A percentile compares a stretch with the other conserved stretches of the same genome.
These are phyloP conservation scores for Narcine bancroftii DNA, from an alignment of 2,113 vertebrate species.

Conservation along the genomic window DNA sequence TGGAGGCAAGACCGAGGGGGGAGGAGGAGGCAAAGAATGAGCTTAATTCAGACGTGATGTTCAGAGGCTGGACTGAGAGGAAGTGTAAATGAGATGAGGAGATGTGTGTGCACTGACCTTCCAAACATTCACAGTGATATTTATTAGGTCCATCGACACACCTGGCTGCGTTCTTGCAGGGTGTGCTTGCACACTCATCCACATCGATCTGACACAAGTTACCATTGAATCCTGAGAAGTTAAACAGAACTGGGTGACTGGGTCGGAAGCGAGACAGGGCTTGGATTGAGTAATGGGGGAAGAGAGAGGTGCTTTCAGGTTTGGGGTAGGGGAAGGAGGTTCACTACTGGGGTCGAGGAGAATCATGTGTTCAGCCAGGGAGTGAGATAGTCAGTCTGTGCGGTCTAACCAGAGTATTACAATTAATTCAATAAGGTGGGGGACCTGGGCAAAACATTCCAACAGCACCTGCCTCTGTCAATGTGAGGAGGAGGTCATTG, in stretches of 20 bases:
- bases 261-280: neutral
- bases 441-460: too few species aligned
- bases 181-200: constrained; percentile 90
- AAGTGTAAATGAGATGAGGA: neutral
- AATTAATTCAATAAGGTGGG: too few species aligned
- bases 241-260: neutral
- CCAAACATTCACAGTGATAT: constrained; percentile 84
- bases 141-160: constrained; percentile 83
- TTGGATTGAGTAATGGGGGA: too few species aligned
- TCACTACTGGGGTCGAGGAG: too few species aligned
- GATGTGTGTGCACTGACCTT: constrained; percentile 59
- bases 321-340: too few species aligned
- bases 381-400: too few species aligned
- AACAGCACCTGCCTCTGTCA: too few species aligned
- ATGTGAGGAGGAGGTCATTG: too few species aligned
- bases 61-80: neutral
- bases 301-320: neutral
- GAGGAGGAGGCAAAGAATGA: neutral
- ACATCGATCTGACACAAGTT: constrained; percentile 79
- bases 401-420: too few species aligned
- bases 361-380: too few species aligned
- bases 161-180: constrained; percentile 85
- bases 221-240: constrained; percentile 77
- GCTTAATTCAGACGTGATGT: neutral
- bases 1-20: neutral